Evolutionary conservation across 2,113 vertebrate genomes (phyloP).

Genomic region (Pitta sordida): DNA sequence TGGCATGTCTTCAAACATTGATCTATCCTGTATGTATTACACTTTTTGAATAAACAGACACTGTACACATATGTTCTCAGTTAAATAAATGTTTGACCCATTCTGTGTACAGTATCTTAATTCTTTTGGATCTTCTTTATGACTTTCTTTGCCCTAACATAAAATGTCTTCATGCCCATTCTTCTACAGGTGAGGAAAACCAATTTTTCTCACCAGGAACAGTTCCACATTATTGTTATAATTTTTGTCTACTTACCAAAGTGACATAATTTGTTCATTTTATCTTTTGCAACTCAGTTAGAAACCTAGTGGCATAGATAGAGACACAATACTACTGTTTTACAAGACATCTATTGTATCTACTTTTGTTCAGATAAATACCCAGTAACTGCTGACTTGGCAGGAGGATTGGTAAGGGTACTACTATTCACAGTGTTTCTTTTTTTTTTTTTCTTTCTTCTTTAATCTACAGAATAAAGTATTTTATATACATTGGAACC

Average conservation of each 20-base stretch:
- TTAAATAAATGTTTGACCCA: neutral
- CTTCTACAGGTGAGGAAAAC: neutral
- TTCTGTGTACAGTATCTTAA: neutral
- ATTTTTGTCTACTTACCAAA: slow-evolving; percentile 68
- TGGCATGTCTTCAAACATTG: neutral
- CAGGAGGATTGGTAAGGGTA: slow-evolving; percentile 71
- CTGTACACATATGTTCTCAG: neutral
- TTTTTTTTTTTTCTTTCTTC: slow-evolving; percentile 21
- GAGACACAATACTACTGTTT: slow-evolving; percentile 81
- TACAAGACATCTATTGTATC: slow-evolving; percentile 76
- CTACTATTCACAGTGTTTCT: slow-evolving; percentile 82
- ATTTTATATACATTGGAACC: slow-evolving; percentile 77
- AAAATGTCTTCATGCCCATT: neutral
- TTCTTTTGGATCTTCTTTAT: neutral
- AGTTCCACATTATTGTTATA: neutral
- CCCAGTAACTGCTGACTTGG: slow-evolving; percentile 78
- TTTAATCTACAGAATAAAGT: slow-evolving; percentile 77
- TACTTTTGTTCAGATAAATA: slow-evolving; percentile 77
- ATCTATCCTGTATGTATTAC: neutral
- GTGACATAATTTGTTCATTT: slow-evolving; percentile 78
- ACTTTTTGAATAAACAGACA: neutral
- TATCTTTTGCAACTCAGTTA: slow-evolving; percentile 81
- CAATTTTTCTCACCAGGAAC: slow-evolving; percentile 6
- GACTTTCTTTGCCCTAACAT: neutral
- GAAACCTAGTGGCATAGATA: slow-evolving; percentile 82